A percentile compares a stretch with the other conserved stretches of the same genome.
These are phyloP conservation scores for Aleadryas rufinucha DNA, from an alignment of 2,113 vertebrate genomes.

Conservation along the genomic window DNA sequence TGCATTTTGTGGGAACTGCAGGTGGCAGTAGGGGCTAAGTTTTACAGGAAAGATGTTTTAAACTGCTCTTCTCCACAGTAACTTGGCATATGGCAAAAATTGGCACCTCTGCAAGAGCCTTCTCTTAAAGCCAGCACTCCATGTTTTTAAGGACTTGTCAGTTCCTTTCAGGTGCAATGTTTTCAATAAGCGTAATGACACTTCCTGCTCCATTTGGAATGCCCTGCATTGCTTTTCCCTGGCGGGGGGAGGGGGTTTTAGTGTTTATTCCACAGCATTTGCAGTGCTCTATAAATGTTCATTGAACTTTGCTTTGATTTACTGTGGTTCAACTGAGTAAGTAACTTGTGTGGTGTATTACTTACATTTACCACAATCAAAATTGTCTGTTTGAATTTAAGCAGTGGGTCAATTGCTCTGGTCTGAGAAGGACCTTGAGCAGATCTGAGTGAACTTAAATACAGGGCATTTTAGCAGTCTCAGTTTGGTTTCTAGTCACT, in stretches of 20 bases:
- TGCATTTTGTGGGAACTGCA: background rate
- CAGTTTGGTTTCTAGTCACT: background rate
- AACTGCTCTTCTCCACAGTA: background rate
- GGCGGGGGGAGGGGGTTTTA: background rate
- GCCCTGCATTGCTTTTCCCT: background rate
- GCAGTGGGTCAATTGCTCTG: background rate
- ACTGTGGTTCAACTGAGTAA: background rate
- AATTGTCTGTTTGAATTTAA: background rate
- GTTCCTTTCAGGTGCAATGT: background rate
- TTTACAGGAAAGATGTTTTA: background rate
- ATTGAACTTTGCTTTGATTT: background rate
- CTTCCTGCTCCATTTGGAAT: background rate
- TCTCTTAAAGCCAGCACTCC: background rate
- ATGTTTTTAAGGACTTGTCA: background rate
- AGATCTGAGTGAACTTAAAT: background rate
- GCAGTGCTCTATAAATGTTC: background rate
- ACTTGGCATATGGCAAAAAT: background rate
- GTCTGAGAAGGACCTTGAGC: background rate
- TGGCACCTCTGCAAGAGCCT: background rate
- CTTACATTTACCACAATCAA: background rate
- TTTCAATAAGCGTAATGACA: background rate
- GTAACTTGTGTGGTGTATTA: background rate
- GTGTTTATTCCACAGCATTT: background rate
- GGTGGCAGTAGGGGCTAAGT: slow-evolving; percentile 51
- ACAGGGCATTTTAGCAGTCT: background rate